A percentile compares a stretch with the other conserved stretches of the same genome.
phyloP scores from a whole-genome alignment of 2,888 invertebrate species.

The Rotaria socialis region DNA sequence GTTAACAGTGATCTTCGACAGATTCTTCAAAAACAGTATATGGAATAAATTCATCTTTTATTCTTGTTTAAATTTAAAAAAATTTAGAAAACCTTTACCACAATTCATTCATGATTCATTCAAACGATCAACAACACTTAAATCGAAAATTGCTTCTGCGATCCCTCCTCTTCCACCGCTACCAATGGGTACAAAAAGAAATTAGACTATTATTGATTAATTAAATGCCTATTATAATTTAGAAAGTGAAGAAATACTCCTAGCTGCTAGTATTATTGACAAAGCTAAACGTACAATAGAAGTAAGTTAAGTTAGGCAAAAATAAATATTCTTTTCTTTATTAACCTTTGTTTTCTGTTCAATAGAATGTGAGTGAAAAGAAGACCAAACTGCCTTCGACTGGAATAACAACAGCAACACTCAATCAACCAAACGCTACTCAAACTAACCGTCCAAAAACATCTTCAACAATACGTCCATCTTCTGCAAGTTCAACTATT shows the following conservation, averaged over 20 bases:
- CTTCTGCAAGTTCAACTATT: background rate
- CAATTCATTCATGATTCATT: background rate
- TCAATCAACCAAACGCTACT: background rate
- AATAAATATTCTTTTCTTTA: background rate
- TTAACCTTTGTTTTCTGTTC: background rate
- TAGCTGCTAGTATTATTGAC: background rate
- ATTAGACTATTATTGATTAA: background rate
- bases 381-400: background rate
- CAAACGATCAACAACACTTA: background rate
- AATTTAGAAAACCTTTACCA: background rate
- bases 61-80: background rate
- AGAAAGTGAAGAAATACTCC: conserved; percentile 9
- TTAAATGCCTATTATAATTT: background rate
- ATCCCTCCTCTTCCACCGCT: background rate
- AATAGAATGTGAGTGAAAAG: conserved; percentile 2
- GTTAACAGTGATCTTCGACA: conserved; percentile 8
- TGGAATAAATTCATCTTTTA: background rate
- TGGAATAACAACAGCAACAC: background rate
- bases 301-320: conserved; percentile 19
- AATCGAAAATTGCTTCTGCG: background rate
- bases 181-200: background rate
- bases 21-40: conserved; percentile 13
- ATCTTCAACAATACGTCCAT: background rate
- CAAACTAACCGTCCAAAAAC: background rate
- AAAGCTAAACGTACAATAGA: conserved; percentile 8